Evolutionary conservation across 2,113 vertebrate species (phyloP).

Genomic region (Turdus rufiventris): DNA sequence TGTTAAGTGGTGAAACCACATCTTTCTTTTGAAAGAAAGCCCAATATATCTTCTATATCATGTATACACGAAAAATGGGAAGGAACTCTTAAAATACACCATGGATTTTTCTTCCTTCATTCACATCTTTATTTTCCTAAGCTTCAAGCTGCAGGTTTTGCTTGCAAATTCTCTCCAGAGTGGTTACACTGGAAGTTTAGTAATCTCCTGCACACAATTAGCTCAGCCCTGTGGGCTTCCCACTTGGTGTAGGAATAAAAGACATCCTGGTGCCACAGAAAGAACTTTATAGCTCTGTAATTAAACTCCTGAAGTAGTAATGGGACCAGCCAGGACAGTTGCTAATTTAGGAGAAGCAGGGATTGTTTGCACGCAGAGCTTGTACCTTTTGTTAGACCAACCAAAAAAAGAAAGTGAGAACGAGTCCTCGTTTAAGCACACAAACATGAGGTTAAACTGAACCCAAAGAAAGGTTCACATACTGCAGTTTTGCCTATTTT

Average conservation of each 20-base stretch:
- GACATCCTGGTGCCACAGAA: background rate
- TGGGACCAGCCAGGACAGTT: background rate
- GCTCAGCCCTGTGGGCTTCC: background rate
- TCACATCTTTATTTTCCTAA: background rate
- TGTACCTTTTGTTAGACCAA: background rate
- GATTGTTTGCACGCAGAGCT: background rate
- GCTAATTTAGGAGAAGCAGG: background rate
- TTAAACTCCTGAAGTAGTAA: background rate
- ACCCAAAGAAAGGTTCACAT: background rate
- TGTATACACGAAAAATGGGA: background rate
- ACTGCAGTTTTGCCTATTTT: background rate
- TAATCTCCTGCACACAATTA: background rate
- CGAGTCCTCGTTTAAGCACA: accelerated
- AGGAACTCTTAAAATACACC: background rate
- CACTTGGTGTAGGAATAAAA: background rate
- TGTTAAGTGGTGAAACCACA: background rate
- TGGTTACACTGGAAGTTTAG: background rate
- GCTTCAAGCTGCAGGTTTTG: background rate
- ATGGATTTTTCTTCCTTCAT: background rate
- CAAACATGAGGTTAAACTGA: background rate
- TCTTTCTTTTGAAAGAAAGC: background rate
- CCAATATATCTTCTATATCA: background rate
- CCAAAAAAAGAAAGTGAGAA: background rate
- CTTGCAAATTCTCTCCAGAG: background rate
- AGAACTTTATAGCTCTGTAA: background rate